Conservation (phyloP, 2,888 invertebrate species). For the Drosophila kanekoi region DNA sequence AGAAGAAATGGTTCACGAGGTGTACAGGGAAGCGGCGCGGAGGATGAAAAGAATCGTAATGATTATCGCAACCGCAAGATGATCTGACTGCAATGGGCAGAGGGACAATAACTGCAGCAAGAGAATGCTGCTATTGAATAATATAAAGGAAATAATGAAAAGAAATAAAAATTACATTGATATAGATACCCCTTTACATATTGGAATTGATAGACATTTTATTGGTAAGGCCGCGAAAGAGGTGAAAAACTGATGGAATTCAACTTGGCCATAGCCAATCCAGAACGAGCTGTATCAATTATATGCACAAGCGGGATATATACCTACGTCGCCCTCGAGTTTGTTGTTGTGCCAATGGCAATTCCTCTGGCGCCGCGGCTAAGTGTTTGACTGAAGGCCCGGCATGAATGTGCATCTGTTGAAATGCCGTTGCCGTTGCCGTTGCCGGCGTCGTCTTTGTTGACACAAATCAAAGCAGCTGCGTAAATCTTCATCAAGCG, state of each 20-base stretch:
- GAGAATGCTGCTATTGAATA: not conserved
- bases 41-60: not conserved
- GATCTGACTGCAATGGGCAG: not conserved
- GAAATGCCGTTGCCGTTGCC: conserved; percentile 22
- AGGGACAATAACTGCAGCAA: not conserved
- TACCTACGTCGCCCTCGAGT: not conserved
- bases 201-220: no score
- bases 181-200: no score
- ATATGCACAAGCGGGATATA: not conserved
- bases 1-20: not conserved
- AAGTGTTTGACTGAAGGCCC: conserved; percentile 49
- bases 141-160: no score
- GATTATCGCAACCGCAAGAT: not conserved
- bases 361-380: conserved; percentile 61
- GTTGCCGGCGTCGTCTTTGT: conserved; percentile 52
- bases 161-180: no score
- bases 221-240: no score
- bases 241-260: no score
- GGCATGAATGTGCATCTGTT: conserved; percentile 38
- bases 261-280: no score
- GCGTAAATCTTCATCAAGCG: conserved; percentile 78
- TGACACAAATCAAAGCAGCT: conserved; percentile 79
- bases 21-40: not conserved
- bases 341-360: conserved; percentile 25
- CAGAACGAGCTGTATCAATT: no score